Percentiles rank a stretch among this genome's conserved stretches.
Conservation (phyloP, 1,140 invertebrate species). For the Drosophila ohnishii region DNA sequence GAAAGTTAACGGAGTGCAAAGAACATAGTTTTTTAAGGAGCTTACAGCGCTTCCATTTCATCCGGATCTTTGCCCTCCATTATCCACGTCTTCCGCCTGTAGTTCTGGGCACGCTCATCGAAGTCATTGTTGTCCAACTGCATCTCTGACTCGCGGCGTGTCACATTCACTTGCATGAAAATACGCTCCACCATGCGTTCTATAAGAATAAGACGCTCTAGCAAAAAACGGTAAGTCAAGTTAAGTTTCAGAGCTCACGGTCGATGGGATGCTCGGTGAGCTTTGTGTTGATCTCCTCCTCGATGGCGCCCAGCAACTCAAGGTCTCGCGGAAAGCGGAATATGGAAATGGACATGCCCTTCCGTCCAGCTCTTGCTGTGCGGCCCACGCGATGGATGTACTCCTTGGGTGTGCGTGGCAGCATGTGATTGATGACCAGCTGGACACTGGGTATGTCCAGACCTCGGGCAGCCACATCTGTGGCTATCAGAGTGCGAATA, state of each 20-base stretch:
- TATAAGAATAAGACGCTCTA: conserved; percentile 20
- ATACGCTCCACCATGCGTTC: conserved; percentile 85
- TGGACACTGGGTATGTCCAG: conserved; percentile 94
- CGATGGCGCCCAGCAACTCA: conserved; percentile 92
- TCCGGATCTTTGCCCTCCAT: conserved; percentile 92
- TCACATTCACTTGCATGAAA: conserved; percentile 95
- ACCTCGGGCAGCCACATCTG: conserved; percentile 97
- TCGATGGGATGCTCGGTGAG: conserved; percentile 93
- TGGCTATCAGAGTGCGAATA: conserved; percentile 95
- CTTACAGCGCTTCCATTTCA: conserved; percentile 87
- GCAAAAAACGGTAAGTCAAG: not conserved
- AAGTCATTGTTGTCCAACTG: conserved; percentile 95
- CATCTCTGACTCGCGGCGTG: conserved; percentile 95
- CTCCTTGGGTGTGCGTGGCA: conserved; percentile 94
- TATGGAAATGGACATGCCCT: conserved; percentile 94
- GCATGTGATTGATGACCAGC: conserved; percentile 96
- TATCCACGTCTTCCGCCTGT: conserved; percentile 94
- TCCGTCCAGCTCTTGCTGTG: conserved; percentile 95
- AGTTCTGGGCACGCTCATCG: conserved; percentile 93
- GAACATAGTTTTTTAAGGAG: not conserved
- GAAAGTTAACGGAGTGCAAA: not conserved
- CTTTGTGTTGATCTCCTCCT: conserved; percentile 92
- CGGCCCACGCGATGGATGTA: conserved; percentile 98
- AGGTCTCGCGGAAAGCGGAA: conserved; percentile 95
- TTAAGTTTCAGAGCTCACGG: conserved; percentile 85